These are phyloP conservation scores for Lasioglossum marginatum DNA, from an alignment of 2,888 invertebrate species.

Conservation along the genomic window DNA sequence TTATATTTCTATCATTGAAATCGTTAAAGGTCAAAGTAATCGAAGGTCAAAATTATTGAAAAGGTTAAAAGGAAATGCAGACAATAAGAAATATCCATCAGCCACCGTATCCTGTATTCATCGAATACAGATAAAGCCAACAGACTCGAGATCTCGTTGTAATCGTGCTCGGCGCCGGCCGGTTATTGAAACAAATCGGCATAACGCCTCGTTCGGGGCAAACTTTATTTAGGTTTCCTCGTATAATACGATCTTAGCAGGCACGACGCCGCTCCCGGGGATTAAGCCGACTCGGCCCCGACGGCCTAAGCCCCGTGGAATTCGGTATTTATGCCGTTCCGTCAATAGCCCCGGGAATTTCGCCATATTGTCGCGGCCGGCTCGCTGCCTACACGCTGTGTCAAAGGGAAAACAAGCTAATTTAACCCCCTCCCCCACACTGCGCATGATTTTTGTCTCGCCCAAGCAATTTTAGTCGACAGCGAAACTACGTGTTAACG, in stretches of 20 bases:
- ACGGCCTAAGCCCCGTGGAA: conserved; percentile 26
- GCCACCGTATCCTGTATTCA: no score
- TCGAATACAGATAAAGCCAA: neutral
- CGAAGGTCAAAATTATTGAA: no score
- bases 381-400: neutral
- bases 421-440: conserved; percentile 1
- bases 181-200: conserved; percentile 53
- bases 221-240: conserved; percentile 38
- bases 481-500: neutral
- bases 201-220: conserved; percentile 24
- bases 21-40: neutral
- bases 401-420: conserved; percentile 25
- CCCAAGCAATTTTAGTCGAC: neutral
- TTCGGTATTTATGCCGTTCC: conserved; percentile 24
- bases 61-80: neutral
- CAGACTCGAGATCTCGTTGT: neutral
- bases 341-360: conserved; percentile 25
- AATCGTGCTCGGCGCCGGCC: neutral
- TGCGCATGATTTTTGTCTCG: neutral
- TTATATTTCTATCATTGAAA: no score
- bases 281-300: conserved; percentile 9
- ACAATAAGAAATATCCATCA: neutral
- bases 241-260: conserved; percentile 42
- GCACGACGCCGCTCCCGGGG: neutral
- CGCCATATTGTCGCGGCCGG: neutral